Evolutionary conservation across 2,888 invertebrate genomes (phyloP), one percentile per base, ranked within the genome.

Genomic region (Leucophenga maculata): DNA sequence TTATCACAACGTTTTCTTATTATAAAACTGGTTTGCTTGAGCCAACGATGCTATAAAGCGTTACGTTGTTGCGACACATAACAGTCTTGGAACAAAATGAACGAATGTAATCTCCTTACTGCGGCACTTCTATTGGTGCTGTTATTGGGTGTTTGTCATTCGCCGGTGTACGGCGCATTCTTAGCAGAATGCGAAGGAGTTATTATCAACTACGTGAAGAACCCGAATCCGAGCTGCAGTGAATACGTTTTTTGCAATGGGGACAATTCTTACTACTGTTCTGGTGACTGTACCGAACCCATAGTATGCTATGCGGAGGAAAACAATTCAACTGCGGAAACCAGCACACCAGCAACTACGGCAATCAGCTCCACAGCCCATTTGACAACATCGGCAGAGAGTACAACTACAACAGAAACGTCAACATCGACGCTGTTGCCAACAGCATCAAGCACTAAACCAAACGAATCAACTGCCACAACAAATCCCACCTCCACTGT

Each of bases 161-260:
- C 39, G 8, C 39, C 39, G 6, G 60, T 68, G 22, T 65, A 55
- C 57, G 78, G 77, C 48, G 84, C 74, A 1, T 76, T 74, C n/a
- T 79, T 82, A 0, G 54, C 70, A 44, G 84, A 86, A 65, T 87
- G 87, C 72, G 77, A 77, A 13, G 79, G 74, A 22, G 75, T 77
- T 6, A 77, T 78, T 14, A 68, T 79, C 3, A 78, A 50, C 1
- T 80, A 75, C 16, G 69, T 83, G 6, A 59, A 74, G 0, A 79
- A 80, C 50, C 75, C 77, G 1, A 79, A 79, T 66, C 26, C 32
- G 3, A 77, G 78, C 6, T 87, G 87, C 75, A 77, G 82, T 14
- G 77, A 74, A 59, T 86, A 75, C 48, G 81, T 87, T 8, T 77
- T 81, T 59, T 87, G 87, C 67, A 74, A 85, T 71, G 79, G 79